phyloP scores from a whole-genome alignment of 2,797 vertebrate genomes.

The Enteromius treurensis region DNA sequence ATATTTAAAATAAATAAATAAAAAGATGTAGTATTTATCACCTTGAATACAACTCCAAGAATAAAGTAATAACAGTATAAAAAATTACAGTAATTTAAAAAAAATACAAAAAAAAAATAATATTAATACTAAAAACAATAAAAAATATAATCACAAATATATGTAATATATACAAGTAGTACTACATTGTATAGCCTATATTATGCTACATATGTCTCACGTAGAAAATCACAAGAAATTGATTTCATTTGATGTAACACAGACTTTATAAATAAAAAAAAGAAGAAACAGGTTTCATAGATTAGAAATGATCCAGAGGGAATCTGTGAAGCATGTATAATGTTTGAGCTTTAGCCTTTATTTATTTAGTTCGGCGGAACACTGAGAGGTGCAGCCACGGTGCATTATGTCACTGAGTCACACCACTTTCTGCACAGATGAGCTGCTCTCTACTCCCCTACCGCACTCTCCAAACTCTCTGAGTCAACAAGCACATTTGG shows the following conservation, averaged over 20 bases:
- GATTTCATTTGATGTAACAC: neutral
- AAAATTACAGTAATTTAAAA: too few species aligned
- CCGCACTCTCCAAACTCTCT: slow-evolving; percentile 5
- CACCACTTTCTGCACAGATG: slow-evolving; percentile 36
- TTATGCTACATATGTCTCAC: neutral
- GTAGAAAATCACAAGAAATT: neutral
- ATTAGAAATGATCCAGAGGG: slow-evolving; percentile 37
- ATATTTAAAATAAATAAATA: too few species aligned
- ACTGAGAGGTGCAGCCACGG: slow-evolving; percentile 37
- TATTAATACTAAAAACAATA: too few species aligned
- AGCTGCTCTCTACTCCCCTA: slow-evolving; percentile 31
- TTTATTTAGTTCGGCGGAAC: slow-evolving; percentile 26
- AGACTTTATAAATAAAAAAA: neutral
- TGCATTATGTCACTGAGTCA: slow-evolving; percentile 51
- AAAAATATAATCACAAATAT: neutral
- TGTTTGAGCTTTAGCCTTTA: slow-evolving; percentile 37
- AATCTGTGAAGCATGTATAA: slow-evolving; percentile 25
- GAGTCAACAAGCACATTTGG: slow-evolving; percentile 36
- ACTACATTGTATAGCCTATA: neutral
- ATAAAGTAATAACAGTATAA: neutral
- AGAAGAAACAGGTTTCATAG: slow-evolving; percentile 15
- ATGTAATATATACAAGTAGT: neutral
- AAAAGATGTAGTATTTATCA: neutral
- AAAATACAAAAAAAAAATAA: too few species aligned
- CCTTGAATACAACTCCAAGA: neutral